A percentile compares a stretch with the other conserved stretches of the same genome.
These are phyloP conservation scores for Actinia tenebrosa DNA, from an alignment of 64 coral and sea anemone species.

Conservation along the genomic window DNA sequence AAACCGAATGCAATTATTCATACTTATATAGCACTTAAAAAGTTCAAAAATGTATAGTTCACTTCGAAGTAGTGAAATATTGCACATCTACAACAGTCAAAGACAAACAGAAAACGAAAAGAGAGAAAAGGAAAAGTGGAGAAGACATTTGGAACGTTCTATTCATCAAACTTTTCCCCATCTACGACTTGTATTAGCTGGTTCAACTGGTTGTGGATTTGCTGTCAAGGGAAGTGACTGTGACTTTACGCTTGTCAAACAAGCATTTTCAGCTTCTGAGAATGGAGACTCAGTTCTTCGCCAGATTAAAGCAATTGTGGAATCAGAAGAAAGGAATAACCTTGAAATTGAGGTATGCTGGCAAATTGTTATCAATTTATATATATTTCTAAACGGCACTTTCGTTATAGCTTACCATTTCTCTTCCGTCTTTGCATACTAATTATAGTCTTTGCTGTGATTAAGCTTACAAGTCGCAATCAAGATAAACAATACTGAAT, in stretches of 20 bases:
- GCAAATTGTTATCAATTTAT: too few relatives aligned
- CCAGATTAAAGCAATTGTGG: not conserved
- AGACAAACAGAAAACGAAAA: not conserved
- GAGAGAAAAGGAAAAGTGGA: not conserved
- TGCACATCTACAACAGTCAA: not conserved
- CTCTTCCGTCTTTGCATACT: too few relatives aligned
- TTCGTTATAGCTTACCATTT: too few relatives aligned
- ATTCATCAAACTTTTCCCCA: not conserved
- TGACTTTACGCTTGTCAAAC: conserved; percentile 34
- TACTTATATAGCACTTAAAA: not conserved
- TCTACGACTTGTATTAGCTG: conserved; percentile 25
- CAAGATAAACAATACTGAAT: too few relatives aligned
- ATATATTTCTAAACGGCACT: too few relatives aligned
- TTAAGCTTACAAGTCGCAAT: too few relatives aligned
- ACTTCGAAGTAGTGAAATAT: not conserved
- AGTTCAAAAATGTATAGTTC: not conserved
- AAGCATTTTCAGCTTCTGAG: too few relatives aligned
- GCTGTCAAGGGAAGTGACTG: conserved; percentile 34
- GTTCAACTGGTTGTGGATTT: conserved; percentile 35
- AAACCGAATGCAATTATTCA: not conserved
- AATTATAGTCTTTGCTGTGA: too few relatives aligned
- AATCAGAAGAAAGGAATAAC: not conserved
- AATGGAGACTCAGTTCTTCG: not conserved
- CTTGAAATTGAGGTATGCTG: not conserved
- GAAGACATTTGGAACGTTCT: not conserved